These are phyloP conservation scores for Perdix hodgsoniae DNA, from an alignment of 2,797 vertebrate species.

Conservation along the genomic window DNA sequence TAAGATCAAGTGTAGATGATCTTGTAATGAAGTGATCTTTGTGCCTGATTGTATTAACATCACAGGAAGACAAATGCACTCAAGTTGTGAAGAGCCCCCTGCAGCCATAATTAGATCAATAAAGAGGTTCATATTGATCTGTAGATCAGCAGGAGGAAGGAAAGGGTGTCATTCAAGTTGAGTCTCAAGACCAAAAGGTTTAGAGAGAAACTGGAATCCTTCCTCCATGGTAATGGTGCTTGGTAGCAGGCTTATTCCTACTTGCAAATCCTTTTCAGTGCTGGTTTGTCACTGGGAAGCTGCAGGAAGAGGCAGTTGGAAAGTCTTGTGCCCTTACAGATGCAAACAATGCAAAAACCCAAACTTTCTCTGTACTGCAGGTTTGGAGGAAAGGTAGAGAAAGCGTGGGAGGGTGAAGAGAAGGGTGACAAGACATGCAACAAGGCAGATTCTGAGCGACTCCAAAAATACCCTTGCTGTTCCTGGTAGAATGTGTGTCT, in stretches of 20 bases:
- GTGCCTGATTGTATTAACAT: constrained; percentile 62
- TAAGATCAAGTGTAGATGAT: constrained; percentile 40
- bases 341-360: background rate
- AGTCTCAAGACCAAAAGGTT: background rate
- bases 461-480: background rate
- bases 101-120: constrained; percentile 62
- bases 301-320: background rate
- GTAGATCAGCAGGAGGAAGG: background rate
- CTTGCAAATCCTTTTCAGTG: background rate
- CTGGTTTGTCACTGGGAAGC: background rate
- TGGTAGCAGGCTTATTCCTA: background rate
- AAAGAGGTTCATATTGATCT: constrained; percentile 61
- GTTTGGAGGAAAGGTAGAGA: background rate
- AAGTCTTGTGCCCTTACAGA: background rate
- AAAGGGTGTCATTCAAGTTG: background rate
- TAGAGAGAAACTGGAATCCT: background rate
- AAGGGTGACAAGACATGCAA: background rate
- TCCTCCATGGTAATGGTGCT: background rate
- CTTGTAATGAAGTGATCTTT: constrained; percentile 69
- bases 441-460: background rate
- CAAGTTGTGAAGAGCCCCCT: background rate
- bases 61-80: constrained; percentile 46
- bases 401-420: background rate
- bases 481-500: background rate
- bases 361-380: background rate